A percentile compares a stretch with the other conserved stretches of the same genome.
Evolutionary conservation across 2,113 vertebrate species (phyloP).

Genomic region (Chaenocephalus aceratus): DNA sequence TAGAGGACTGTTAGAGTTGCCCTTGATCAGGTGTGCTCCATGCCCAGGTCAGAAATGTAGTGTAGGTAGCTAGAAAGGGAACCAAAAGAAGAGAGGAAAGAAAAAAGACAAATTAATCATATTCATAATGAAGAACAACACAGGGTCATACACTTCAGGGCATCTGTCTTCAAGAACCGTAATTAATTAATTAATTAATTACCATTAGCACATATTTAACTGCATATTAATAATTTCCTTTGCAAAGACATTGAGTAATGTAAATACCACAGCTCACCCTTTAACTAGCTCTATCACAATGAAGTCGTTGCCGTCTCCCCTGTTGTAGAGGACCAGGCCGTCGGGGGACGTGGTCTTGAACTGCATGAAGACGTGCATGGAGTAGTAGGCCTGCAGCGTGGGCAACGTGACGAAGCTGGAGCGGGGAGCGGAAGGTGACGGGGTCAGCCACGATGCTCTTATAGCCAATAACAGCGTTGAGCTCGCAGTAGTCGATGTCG

Average conservation of each 20-base stretch:
- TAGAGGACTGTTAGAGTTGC: slow-evolving; percentile 97
- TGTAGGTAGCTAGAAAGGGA: slow-evolving; percentile 90
- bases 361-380: slow-evolving; percentile 99
- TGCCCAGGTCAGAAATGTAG: slow-evolving; percentile 98
- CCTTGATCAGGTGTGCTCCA: slow-evolving; percentile 97
- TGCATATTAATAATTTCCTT: neutral
- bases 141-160: slow-evolving; percentile 50
- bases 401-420: slow-evolving; percentile 96
- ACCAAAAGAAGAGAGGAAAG: slow-evolving; percentile 5
- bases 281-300: slow-evolving; percentile 99
- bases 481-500: slow-evolving; percentile 99
- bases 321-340: slow-evolving; percentile 96
- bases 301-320: slow-evolving; percentile 98
- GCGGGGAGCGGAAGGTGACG: slow-evolving; percentile 97
- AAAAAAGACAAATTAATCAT: slow-evolving; percentile 42
- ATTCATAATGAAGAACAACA: slow-evolving; percentile 46
- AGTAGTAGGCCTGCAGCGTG: slow-evolving; percentile 97
- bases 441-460: slow-evolving; percentile 99
- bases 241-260: neutral
- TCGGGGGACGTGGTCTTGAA: slow-evolving; percentile 99
- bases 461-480: slow-evolving; percentile 98
- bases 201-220: neutral
- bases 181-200: slow-evolving; percentile 30
- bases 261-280: slow-evolving; percentile 88
- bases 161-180: slow-evolving; percentile 47